These are phyloP conservation scores for Noctilio leporinus DNA, from an alignment of 2,113 vertebrate species.

Conservation along the genomic window DNA sequence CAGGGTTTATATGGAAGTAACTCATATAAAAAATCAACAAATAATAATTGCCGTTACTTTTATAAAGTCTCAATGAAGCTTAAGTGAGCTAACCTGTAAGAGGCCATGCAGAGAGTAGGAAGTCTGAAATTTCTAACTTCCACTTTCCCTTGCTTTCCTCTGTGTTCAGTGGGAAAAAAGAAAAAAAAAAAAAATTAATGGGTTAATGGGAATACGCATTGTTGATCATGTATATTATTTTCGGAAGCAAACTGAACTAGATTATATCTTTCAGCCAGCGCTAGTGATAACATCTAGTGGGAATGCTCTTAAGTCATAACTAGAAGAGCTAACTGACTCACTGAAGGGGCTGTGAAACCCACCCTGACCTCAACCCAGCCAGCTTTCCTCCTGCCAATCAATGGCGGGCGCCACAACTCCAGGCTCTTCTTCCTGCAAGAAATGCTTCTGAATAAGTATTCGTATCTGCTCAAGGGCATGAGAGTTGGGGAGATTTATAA, in stretches of 20 bases:
- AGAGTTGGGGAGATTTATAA: background rate
- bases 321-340: background rate
- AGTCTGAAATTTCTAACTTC: background rate
- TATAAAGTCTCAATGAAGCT: slow-evolving; percentile 20
- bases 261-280: background rate
- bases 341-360: background rate
- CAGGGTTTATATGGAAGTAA: background rate
- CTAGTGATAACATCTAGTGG: background rate
- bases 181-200: background rate
- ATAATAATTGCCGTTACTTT: background rate
- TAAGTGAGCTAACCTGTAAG: background rate
- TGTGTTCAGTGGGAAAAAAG: background rate
- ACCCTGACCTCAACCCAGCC: background rate
- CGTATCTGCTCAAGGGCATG: background rate
- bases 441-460: background rate
- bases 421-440: background rate
- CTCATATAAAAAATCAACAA: background rate
- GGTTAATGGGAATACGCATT: background rate
- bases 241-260: background rate
- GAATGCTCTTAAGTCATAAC: background rate
- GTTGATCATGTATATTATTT: background rate
- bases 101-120: background rate
- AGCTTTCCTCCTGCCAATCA: background rate
- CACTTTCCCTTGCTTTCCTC: background rate
- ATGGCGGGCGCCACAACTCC: background rate